Conservation (phyloP, 2,113 vertebrate species). For the Barnardius zonarius region DNA sequence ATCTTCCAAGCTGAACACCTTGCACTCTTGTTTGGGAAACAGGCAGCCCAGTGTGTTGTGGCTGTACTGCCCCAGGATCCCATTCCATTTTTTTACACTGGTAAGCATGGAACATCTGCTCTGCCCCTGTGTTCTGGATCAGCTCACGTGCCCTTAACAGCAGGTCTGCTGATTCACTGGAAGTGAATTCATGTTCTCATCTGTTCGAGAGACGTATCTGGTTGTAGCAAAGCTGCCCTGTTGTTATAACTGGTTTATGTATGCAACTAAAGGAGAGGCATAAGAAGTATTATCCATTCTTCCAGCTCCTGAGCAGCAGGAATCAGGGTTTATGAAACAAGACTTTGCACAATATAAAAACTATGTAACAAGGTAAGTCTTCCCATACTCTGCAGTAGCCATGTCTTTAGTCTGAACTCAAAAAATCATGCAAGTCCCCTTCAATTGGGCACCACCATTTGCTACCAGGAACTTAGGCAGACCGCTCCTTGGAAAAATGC, state of each 20-base stretch:
- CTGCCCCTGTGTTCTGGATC: not conserved
- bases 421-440: not conserved
- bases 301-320: not conserved
- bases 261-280: not conserved
- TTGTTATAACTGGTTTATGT: not conserved
- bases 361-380: not conserved
- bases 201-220: not conserved
- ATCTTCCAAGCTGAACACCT: not conserved
- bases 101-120: slow-evolving; percentile 38
- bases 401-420: not conserved
- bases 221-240: not conserved
- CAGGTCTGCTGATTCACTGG: not conserved
- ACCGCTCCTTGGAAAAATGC: not conserved
- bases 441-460: not conserved
- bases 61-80: not conserved
- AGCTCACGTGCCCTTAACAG: not conserved
- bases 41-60: not conserved
- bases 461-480: not conserved
- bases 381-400: not conserved
- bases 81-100: not conserved
- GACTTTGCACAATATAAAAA: not conserved
- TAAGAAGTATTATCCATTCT: not conserved
- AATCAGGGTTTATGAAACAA: not conserved
- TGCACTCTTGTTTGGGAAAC: not conserved
- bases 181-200: not conserved